These are phyloP conservation scores for Drosophila willistoni DNA, from an alignment of 1,140 invertebrate genomes.

Conservation along the genomic window DNA sequence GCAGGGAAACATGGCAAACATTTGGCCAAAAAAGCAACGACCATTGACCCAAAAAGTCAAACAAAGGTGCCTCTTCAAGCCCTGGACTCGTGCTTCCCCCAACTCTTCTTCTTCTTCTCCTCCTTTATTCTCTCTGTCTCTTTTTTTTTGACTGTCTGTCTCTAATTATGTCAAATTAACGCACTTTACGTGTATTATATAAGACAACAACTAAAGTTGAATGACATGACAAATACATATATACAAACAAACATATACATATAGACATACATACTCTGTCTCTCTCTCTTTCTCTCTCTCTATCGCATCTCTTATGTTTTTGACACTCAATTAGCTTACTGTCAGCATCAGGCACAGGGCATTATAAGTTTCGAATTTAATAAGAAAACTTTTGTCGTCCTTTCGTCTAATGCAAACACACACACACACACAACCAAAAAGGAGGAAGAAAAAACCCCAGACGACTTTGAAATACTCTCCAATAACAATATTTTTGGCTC, in stretches of 20 bases:
- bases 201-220: conserved; percentile 62
- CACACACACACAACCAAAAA: too few relatives aligned
- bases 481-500: too few relatives aligned
- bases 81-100: conserved; percentile 33
- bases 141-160: conserved; percentile 26
- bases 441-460: background rate
- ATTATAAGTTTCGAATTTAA: conserved; percentile 40
- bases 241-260: background rate
- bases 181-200: conserved; percentile 64
- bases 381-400: conserved; percentile 36
- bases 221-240: conserved; percentile 50
- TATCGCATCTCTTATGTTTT: conserved; percentile 8
- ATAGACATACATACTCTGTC: background rate
- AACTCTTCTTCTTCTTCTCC: background rate
- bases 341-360: conserved; percentile 1
- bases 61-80: conserved; percentile 55
- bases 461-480: background rate
- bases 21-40: conserved; percentile 44
- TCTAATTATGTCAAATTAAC: conserved; percentile 79
- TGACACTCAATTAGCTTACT: conserved; percentile 44
- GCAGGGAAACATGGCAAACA: conserved; percentile 52
- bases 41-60: conserved; percentile 71
- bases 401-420: conserved; percentile 6
- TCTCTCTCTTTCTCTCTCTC: background rate
- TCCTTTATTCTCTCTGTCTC: conserved; percentile 40